Evolutionary conservation across 2,113 vertebrate species (phyloP).

Genomic region (Seriola rivoliana): DNA sequence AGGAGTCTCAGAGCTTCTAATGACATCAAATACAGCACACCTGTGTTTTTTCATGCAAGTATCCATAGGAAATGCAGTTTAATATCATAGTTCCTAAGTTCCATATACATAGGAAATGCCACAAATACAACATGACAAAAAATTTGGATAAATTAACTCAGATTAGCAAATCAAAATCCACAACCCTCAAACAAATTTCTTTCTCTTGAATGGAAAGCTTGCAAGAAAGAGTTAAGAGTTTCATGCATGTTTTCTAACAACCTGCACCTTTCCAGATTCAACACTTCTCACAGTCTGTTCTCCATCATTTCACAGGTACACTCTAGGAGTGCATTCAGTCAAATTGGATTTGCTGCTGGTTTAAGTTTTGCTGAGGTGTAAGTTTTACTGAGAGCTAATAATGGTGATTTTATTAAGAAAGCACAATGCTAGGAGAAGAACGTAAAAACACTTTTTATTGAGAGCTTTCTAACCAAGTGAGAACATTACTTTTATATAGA

Average conservation of each 20-base stretch:
- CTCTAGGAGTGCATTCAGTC: background rate
- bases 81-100: background rate
- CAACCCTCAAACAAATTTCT: background rate
- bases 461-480: slow-evolving; percentile 4
- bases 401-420: slow-evolving; percentile 7
- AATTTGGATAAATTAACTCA: background rate
- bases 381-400: background rate
- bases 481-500: slow-evolving; percentile 4
- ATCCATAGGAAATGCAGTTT: background rate
- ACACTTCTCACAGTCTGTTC: slow-evolving; percentile 2
- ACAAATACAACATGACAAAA: background rate
- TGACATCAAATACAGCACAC: background rate
- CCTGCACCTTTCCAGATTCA: background rate
- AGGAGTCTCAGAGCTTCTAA: background rate
- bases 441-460: background rate
- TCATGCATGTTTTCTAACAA: slow-evolving; percentile 8
- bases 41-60: background rate
- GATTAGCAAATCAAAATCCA: background rate
- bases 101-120: background rate
- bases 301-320: slow-evolving; percentile 7
- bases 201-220: background rate
- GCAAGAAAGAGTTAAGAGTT: background rate
- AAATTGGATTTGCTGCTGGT: background rate
- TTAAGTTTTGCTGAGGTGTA: slow-evolving; percentile 25
- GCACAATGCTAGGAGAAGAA: background rate